These are phyloP conservation scores for Distichodus sexfasciatus DNA, from an alignment of 2,797 vertebrate species.

Conservation along the genomic window DNA sequence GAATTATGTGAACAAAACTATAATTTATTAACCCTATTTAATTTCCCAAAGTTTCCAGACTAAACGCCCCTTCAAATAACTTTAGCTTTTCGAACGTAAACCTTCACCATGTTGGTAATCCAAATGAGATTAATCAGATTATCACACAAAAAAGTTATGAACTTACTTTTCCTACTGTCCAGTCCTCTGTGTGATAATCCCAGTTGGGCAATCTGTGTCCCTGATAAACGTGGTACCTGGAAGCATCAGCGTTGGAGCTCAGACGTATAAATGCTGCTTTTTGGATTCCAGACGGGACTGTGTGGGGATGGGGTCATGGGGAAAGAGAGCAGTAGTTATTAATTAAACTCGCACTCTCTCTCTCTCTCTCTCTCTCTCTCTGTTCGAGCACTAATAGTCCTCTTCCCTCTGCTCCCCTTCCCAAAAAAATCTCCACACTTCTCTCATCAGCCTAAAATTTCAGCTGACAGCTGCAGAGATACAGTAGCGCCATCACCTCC, in stretches of 20 bases:
- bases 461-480: constrained; percentile 54
- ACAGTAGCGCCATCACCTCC: constrained; percentile 53
- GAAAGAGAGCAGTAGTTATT: constrained; percentile 78
- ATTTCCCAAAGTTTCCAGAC: constrained; percentile 18
- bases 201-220: not conserved
- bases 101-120: not conserved
- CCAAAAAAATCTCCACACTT: too few relatives aligned
- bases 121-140: too few relatives aligned
- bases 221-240: not conserved
- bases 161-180: constrained; percentile 62
- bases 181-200: constrained; percentile 10
- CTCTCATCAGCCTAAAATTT: constrained; percentile 57
- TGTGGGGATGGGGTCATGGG: constrained; percentile 66
- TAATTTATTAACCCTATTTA: constrained; percentile 2
- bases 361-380: constrained; percentile 28
- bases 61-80: not conserved
- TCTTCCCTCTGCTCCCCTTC: not conserved
- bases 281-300: constrained; percentile 57
- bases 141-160: not conserved
- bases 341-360: constrained; percentile 72
- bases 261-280: constrained; percentile 52
- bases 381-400: constrained; percentile 52
- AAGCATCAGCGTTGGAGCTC: constrained; percentile 59
- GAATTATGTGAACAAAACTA: constrained; percentile 4
- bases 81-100: not conserved